Conservation (phyloP, 1,140 invertebrate genomes). For the Drosophila bipectinata region DNA sequence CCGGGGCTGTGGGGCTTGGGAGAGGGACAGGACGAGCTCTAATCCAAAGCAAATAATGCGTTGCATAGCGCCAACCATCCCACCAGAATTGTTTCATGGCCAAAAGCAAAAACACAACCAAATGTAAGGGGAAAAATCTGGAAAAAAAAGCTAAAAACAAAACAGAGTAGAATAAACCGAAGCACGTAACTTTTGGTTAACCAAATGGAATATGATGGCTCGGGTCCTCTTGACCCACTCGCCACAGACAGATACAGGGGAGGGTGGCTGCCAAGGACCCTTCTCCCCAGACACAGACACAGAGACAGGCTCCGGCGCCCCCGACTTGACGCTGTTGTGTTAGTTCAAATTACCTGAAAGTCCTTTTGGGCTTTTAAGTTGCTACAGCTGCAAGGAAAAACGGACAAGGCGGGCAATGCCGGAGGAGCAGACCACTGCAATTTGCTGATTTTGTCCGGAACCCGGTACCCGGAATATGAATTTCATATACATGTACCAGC, state of each 20-base stretch:
- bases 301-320: constrained; percentile 9
- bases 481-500: constrained; percentile 17
- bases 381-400: constrained; percentile 26
- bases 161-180: constrained; percentile 43
- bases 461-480: constrained; percentile 25
- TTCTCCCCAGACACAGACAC: constrained; percentile 35
- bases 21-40: constrained; percentile 26
- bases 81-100: constrained; percentile 68
- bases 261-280: neutral
- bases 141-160: constrained; percentile 22
- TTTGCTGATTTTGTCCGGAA: constrained; percentile 41
- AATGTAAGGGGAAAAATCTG: constrained; percentile 8
- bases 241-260: neutral
- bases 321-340: constrained; percentile 42
- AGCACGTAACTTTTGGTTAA: constrained; percentile 78
- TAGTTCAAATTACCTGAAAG: constrained; percentile 75
- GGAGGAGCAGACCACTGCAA: constrained; percentile 25
- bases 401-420: neutral
- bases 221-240: constrained; percentile 47
- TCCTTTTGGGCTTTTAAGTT: constrained; percentile 63
- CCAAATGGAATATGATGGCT: constrained; percentile 62
- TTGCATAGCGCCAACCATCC: constrained; percentile 46
- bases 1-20: neutral
- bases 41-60: constrained; percentile 78
- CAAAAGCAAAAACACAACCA: constrained; percentile 8